Base-by-base conservation (phyloP, 2,888 invertebrate species). In the Laothoe populi region DNA sequence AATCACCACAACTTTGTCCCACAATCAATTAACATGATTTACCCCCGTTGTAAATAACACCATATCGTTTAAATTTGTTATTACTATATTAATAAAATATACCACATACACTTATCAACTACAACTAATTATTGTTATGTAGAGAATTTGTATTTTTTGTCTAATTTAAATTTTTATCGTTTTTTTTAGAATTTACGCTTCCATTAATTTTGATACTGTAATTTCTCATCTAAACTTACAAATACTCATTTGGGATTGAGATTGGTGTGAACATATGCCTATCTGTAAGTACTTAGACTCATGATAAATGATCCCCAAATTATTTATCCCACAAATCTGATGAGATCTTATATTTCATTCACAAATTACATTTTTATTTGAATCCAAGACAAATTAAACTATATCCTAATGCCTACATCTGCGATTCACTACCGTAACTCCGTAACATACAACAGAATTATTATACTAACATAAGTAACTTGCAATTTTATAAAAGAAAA, bases 1-100 rank as follows among this genome's bases (percentile, higher is more conserved):
- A 74, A 72, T 57, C 62, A 63, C 57, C 53, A 64, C 63, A 62
- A n/a, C 57, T 38, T 49, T 59, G 45, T 53, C 53, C 64, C 64
- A 53, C 35, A 35, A 31, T 53, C 35, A 31, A 19, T 31, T 38
- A 10, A 21, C 35, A 31, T 35, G 8, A 19, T 10, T n/a, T 46
- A 53, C 31, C 31, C 10, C 13, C 10, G 16, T 19, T 35, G 35
- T 53, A 53, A 53, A 53, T 53, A 53, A 53, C 53, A 53, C 31
- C 31, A 19, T 53, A 8, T 35, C 31, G 11, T 35, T 4, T 35
- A 11, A 19, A 53, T 53, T 35, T 19, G 35, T 35, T 53, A 19
- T 53, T 35, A 19, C 35, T 35, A 21, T 21, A 31, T 46, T 19
- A 21, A 35, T 46, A 46, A 45, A 59, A 59, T 46, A 35, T 59